Conservation (phyloP, 1,140 invertebrate species). For the Diachasma alloeum region DNA sequence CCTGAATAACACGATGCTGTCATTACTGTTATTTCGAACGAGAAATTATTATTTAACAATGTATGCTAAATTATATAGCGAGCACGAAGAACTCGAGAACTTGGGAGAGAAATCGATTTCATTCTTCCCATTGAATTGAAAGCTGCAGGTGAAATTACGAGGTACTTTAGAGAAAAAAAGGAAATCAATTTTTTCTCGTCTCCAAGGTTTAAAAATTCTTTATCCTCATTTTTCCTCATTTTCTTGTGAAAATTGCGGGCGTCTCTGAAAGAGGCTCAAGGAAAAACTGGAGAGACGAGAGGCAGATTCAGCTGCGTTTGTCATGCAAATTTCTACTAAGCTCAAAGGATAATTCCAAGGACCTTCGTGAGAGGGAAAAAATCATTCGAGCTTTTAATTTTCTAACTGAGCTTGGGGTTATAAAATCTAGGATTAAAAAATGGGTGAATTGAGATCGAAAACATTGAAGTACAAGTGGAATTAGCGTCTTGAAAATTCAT, state of each 20-base stretch:
- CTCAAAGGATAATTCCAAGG: constrained; percentile 44
- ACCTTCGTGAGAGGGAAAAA: constrained; percentile 12
- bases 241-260: background rate
- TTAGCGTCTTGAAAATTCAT: no score
- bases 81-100: background rate
- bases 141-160: background rate
- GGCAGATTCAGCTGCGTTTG: constrained; percentile 41
- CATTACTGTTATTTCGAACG: constrained; percentile 17
- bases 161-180: background rate
- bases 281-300: constrained; percentile 21
- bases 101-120: background rate
- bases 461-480: no score
- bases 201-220: background rate
- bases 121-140: background rate
- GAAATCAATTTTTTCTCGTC: background rate
- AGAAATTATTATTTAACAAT: background rate
- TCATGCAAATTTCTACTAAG: constrained; percentile 52
- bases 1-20: constrained; percentile 8
- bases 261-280: background rate
- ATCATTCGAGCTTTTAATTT: background rate
- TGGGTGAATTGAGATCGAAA: background rate
- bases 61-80: background rate
- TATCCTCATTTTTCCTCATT: background rate
- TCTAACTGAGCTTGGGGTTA: constrained; percentile 4
- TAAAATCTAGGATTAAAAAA: background rate